These are phyloP conservation scores for Pseudomyrmex concolor DNA, from an alignment of 1,140 invertebrate species.

Conservation along the genomic window DNA sequence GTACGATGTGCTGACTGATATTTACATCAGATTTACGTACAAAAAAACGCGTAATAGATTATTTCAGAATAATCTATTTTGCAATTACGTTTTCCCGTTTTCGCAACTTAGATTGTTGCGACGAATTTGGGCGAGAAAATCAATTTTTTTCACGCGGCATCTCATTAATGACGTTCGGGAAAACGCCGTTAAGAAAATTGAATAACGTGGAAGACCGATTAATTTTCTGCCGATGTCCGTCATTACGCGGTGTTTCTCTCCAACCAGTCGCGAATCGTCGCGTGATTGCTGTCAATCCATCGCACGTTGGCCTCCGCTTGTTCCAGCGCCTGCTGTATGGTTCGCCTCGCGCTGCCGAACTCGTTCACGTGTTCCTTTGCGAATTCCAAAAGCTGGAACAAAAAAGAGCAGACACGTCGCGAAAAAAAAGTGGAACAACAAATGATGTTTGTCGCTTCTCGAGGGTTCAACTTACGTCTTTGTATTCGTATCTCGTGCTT, in stretches of 20 bases:
- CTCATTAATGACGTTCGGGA: background rate
- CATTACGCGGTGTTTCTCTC: constrained; percentile 74
- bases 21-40: constrained; percentile 76
- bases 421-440: background rate
- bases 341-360: constrained; percentile 87
- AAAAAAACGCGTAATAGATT: constrained; percentile 67
- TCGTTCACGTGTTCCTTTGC: constrained; percentile 86
- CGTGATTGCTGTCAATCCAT: constrained; percentile 92
- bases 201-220: background rate
- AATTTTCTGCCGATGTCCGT: background rate
- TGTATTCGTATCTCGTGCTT: constrained; percentile 90
- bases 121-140: constrained; percentile 10
- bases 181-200: background rate
- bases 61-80: background rate
- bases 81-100: background rate
- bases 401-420: background rate
- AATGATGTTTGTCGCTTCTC: background rate
- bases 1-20: constrained; percentile 10
- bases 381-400: constrained; percentile 88
- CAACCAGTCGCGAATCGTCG: constrained; percentile 90
- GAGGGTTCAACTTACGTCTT: constrained; percentile 87
- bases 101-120: background rate
- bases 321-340: constrained; percentile 92
- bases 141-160: background rate
- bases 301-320: constrained; percentile 91